Base-by-base conservation (phyloP, 2,888 invertebrate species). In the Scaptodrosophila latifasciaeformis region DNA sequence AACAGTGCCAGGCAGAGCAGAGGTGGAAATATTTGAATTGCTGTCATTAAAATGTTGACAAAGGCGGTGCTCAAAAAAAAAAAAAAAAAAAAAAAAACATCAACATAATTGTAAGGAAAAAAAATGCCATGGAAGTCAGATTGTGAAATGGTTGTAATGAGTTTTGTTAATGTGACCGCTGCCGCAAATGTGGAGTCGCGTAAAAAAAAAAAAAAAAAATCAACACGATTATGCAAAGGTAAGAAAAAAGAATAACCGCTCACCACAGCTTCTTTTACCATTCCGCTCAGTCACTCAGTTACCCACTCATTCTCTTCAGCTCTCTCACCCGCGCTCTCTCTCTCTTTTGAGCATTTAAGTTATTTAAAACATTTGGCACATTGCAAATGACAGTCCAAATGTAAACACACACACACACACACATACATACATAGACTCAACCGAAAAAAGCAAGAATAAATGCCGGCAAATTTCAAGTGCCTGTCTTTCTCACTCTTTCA, bases 31-130 rank as follows among this genome's bases (percentile, higher is more conserved):
- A 76, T 65, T 62, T 80, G 80, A 77, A 77, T 80, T 69, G 79
- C 79, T 68, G 77, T 67, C 77, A 77, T 79, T 79, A 72, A 79
- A 79, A 79, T 71, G 77, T 71, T 79, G 77, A 74, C 70, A 81
- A 70, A 75, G 70, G 80, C 72, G 70, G 71, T n/a, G 3, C 10
- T 12, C 49, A 57, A 64, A 68, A 77, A 76, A 78, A 78, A 78
- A 78, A 80, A 78, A 59, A 67, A 68, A 29, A 62, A 13, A 34
- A n/a, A n/a, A n/a, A n/a, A n/a, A n/a, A n/a, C n/a, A n/a, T n/a
- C n/a, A n/a, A n/a, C n/a, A n/a, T n/a, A n/a, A n/a, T n/a, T n/a
- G n/a, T n/a, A n/a, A n/a, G n/a, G n/a, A n/a, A n/a, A n/a, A n/a
- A n/a, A n/a, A n/a, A n/a, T n/a, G n/a, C n/a, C n/a, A n/a, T n/a